These are phyloP conservation scores for Orgyia antiqua DNA, from an alignment of 2,888 invertebrate genomes.

Conservation along the genomic window DNA sequence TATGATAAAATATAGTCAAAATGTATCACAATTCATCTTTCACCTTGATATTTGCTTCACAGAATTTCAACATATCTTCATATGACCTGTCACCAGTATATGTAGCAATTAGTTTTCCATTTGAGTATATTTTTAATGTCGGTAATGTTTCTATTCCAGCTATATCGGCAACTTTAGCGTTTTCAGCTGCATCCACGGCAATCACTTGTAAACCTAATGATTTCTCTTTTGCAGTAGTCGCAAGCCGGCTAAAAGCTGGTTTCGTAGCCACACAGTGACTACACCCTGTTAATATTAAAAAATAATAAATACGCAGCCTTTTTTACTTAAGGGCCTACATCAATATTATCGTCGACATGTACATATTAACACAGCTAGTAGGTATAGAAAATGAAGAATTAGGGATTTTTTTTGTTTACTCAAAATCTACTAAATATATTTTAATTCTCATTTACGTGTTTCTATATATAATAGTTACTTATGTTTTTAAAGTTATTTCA, in stretches of 20 bases:
- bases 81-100: slow-evolving; percentile 77
- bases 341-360: too few species aligned
- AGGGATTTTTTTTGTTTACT: too few species aligned
- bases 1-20: neutral
- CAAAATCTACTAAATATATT: too few species aligned
- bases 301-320: too few species aligned
- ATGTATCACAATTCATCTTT: slow-evolving; percentile 67
- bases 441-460: too few species aligned
- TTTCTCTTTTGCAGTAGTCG: slow-evolving; percentile 62
- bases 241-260: slow-evolving; percentile 80
- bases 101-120: slow-evolving; percentile 70
- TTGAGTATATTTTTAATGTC: slow-evolving; percentile 80
- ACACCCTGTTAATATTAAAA: slow-evolving; percentile 80
- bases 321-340: too few species aligned
- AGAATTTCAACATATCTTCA: slow-evolving; percentile 77
- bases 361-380: too few species aligned
- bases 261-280: slow-evolving; percentile 84
- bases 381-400: too few species aligned
- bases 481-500: too few species aligned
- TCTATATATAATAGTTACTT: too few species aligned
- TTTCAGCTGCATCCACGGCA: slow-evolving; percentile 83
- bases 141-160: slow-evolving; percentile 82
- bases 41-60: slow-evolving; percentile 39
- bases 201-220: slow-evolving; percentile 59
- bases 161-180: slow-evolving; percentile 75